Evolutionary conservation across 2,113 vertebrate genomes (phyloP).

Genomic region (Toxotes jaculatrix): DNA sequence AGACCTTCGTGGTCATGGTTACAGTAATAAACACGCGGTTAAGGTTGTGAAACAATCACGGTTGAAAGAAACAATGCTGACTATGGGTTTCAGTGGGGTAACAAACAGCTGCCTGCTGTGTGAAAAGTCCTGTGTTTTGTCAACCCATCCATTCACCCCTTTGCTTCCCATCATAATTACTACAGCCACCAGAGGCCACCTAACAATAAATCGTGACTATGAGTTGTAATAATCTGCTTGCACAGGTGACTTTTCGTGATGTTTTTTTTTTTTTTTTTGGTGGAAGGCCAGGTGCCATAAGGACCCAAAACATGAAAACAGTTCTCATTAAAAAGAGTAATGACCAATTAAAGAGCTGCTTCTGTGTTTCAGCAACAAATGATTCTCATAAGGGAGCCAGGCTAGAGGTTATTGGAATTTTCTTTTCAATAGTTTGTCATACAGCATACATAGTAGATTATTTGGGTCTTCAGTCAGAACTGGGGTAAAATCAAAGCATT

Average conservation of each 20-base stretch:
- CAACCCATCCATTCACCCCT: background rate
- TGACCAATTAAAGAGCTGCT: background rate
- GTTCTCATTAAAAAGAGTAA: background rate
- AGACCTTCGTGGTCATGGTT: too few species aligned
- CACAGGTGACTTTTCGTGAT: background rate
- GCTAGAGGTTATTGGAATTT: conserved; percentile 11
- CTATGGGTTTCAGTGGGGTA: too few species aligned
- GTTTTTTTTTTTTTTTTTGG: background rate
- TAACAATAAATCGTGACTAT: background rate
- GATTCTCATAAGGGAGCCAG: conserved; percentile 1
- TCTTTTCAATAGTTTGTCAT: conserved; percentile 9
- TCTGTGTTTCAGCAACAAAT: conserved; percentile 22
- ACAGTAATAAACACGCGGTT: too few species aligned
- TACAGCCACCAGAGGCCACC: background rate
- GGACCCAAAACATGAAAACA: background rate
- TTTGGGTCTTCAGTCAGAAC: background rate
- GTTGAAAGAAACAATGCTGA: too few species aligned
- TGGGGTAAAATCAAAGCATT: background rate
- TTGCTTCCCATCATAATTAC: background rate
- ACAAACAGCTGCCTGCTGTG: too few species aligned
- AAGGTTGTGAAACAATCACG: too few species aligned
- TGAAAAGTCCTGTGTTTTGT: too few species aligned
- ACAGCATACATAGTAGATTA: background rate
- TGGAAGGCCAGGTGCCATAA: too few species aligned
- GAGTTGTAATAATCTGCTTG: too few species aligned